Evolutionary conservation across 2,888 invertebrate genomes (phyloP).

Genomic region (Mesochorus sp.): DNA sequence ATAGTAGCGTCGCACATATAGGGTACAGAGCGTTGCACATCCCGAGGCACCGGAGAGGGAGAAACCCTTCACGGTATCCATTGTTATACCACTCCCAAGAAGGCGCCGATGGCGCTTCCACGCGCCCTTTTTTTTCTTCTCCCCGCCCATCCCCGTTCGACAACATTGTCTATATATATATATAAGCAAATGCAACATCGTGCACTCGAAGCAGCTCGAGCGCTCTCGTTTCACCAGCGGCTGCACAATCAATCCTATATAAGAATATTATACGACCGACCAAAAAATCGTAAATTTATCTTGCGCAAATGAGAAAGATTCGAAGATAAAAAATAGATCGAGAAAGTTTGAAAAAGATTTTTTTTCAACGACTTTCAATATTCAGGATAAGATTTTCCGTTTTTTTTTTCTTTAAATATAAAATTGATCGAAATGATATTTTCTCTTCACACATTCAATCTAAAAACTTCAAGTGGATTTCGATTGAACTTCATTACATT

Average conservation of each 20-base stretch:
- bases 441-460: too few species aligned
- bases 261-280: constrained; percentile 23
- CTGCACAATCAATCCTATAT: constrained; percentile 38
- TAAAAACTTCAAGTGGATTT: too few species aligned
- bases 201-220: constrained; percentile 28
- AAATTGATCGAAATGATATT: neutral
- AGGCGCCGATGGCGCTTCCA: constrained; percentile 49
- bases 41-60: constrained; percentile 22
- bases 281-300: constrained; percentile 38
- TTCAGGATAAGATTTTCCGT: too few species aligned
- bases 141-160: neutral
- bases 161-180: too few species aligned
- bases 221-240: constrained; percentile 22
- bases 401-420: too few species aligned
- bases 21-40: constrained; percentile 22
- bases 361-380: too few species aligned
- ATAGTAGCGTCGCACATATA: constrained; percentile 52
- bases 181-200: constrained; percentile 27
- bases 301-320: neutral
- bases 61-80: constrained; percentile 59
- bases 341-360: neutral
- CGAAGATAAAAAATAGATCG: neutral
- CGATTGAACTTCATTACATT: too few species aligned
- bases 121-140: constrained; percentile 29
- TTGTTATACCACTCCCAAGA: constrained; percentile 55